Percentiles rank a stretch among this genome's conserved stretches.
Evolutionary conservation across 2,797 vertebrate genomes (phyloP).

Genomic region (Esox masquinongy): DNA sequence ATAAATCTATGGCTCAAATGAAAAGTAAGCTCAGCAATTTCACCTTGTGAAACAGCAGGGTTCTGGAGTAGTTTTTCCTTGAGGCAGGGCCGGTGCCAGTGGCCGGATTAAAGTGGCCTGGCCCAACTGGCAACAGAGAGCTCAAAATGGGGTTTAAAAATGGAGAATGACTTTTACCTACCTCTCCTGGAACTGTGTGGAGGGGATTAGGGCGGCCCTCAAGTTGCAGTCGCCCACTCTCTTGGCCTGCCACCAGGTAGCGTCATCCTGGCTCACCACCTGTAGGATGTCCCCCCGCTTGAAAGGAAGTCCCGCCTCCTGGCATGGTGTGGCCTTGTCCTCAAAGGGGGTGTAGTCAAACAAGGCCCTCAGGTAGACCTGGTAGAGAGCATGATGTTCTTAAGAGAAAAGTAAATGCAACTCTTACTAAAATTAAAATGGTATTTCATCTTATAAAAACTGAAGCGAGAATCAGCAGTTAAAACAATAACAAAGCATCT

Average conservation of each 20-base stretch:
- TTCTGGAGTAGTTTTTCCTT: not conserved
- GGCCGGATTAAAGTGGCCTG: no score
- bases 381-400: conserved; percentile 14
- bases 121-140: no score
- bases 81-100: not conserved
- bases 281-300: conserved; percentile 94
- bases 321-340: conserved; percentile 97
- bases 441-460: not conserved
- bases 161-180: conserved; percentile 59
- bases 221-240: conserved; percentile 91
- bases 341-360: conserved; percentile 94
- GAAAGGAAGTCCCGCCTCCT: conserved; percentile 96
- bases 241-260: conserved; percentile 98
- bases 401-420: not conserved
- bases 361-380: conserved; percentile 94
- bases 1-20: not conserved
- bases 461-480: no score
- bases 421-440: not conserved
- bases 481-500: no score
- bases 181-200: conserved; percentile 98
- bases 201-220: conserved; percentile 93
- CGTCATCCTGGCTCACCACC: conserved; percentile 96
- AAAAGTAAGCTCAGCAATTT: not conserved
- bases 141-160: no score
- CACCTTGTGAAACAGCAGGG: not conserved